These are phyloP conservation scores for Alligator sinensis DNA, from an alignment of 2,113 vertebrate genomes.

Conservation along the genomic window DNA sequence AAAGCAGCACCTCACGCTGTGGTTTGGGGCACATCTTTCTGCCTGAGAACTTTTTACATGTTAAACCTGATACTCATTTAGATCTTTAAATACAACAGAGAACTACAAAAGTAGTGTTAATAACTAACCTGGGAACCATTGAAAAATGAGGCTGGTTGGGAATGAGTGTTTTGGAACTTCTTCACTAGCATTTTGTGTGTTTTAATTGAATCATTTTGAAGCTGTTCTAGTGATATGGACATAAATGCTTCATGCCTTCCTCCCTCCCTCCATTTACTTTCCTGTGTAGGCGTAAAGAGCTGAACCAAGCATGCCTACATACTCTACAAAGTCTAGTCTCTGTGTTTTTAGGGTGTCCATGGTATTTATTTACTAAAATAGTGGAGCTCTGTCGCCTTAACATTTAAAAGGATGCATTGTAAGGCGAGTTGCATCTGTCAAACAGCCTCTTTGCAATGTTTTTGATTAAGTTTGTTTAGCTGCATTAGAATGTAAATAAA, in stretches of 20 bases:
- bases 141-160: not conserved
- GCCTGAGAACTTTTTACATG: not conserved
- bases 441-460: slow-evolving; percentile 18
- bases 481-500: slow-evolving; percentile 38
- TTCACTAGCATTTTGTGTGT: not conserved
- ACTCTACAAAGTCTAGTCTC: not conserved
- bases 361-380: no score
- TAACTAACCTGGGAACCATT: not conserved
- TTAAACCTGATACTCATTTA: not conserved
- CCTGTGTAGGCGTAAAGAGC: not conserved
- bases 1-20: not conserved
- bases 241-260: not conserved
- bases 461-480: slow-evolving; percentile 22
- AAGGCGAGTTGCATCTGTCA: no score
- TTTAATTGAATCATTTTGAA: not conserved
- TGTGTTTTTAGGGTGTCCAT: not conserved
- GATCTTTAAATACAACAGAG: not conserved
- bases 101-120: fast-evolving
- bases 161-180: not conserved
- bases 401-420: no score
- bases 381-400: no score
- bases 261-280: not conserved
- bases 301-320: not conserved
- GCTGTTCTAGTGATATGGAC: not conserved
- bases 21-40: not conserved